Evolutionary conservation across 2,888 invertebrate genomes (phyloP).

Genomic region (Agrochola macilenta): DNA sequence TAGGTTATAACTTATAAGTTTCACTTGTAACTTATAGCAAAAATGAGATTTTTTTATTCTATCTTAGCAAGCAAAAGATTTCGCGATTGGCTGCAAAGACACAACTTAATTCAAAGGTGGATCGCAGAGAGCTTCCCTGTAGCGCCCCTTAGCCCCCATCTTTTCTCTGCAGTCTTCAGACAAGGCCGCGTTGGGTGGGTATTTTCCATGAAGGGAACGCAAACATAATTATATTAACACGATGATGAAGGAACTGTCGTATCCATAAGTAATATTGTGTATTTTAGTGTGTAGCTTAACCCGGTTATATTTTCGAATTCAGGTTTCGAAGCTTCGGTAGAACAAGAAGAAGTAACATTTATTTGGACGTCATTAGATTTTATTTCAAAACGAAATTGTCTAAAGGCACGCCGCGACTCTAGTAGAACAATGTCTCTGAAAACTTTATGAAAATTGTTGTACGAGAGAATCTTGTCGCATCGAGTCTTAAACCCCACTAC

Average conservation of each 20-base stretch:
- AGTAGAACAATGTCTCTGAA: no score
- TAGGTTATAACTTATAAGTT: no score
- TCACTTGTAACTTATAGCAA: no score
- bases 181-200: not conserved
- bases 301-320: not conserved
- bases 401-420: no score
- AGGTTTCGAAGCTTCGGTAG: not conserved
- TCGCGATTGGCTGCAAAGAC: conserved; percentile 20
- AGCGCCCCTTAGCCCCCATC: not conserved
- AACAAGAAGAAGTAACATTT: not conserved
- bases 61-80: not conserved
- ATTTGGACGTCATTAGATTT: not conserved
- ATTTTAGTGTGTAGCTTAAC: not conserved
- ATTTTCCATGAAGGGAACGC: conserved; percentile 11
- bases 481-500: not conserved
- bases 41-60: not conserved
- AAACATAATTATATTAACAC: conserved; percentile 15
- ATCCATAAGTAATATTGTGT: not conserved
- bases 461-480: no score
- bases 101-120: conserved; percentile 16
- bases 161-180: not conserved
- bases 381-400: no score
- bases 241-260: conserved; percentile 1
- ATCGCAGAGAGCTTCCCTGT: not conserved
- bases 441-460: no score